These are phyloP conservation scores for Potamarius usumacintae DNA, from an alignment of 2,113 vertebrate species.

Conservation along the genomic window DNA sequence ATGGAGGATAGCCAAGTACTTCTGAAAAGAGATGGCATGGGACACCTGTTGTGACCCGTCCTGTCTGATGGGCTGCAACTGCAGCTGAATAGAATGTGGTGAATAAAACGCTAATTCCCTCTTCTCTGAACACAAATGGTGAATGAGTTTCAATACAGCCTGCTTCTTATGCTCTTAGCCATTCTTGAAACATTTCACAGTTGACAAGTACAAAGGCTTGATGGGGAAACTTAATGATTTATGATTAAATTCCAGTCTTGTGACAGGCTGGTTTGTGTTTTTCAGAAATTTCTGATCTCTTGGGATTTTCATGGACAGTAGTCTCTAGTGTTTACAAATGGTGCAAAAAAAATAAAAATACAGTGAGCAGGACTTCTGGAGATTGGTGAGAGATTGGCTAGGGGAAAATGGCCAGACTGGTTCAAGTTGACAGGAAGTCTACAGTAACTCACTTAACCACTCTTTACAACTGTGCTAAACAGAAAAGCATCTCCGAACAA, in stretches of 20 bases:
- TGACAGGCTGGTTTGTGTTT: not conserved
- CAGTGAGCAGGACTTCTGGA: not conserved
- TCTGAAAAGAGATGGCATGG: constrained; percentile 48
- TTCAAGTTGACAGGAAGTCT: not conserved
- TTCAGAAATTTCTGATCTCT: not conserved
- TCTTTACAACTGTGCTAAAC: not conserved
- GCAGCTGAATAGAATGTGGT: constrained; percentile 57
- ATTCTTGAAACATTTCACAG: constrained; percentile 21
- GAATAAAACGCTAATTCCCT: constrained; percentile 49
- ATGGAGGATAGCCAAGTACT: constrained; percentile 62
- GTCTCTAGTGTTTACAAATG: not conserved
- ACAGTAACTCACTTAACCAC: not conserved
- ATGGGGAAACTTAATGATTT: constrained; percentile 19
- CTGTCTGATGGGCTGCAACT: constrained; percentile 46
- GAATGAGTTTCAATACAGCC: constrained; percentile 12
- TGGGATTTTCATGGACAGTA: not conserved
- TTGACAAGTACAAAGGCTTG: not conserved
- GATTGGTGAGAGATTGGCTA: not conserved
- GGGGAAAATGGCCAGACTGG: not conserved
- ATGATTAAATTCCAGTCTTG: not conserved
- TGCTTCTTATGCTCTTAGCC: constrained; percentile 15
- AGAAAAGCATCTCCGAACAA: not conserved
- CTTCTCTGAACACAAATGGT: constrained; percentile 14
- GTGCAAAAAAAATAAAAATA: not conserved
- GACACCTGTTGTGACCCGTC: constrained; percentile 69